Evolutionary conservation across 2,797 vertebrate species (phyloP).

Genomic region (Carapus acus): DNA sequence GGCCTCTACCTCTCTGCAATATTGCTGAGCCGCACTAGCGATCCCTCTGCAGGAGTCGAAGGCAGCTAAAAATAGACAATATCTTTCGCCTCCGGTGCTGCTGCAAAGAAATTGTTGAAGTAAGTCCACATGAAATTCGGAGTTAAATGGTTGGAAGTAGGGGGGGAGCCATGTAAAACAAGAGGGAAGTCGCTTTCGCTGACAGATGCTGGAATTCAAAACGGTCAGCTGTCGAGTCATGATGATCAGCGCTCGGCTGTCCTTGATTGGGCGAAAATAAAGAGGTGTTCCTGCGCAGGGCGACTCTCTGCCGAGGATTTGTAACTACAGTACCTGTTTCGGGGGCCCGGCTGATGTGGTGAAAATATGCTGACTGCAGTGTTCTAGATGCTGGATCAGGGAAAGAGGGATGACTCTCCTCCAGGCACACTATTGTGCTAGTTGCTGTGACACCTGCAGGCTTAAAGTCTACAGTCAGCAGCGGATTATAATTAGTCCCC

Average conservation of each 20-base stretch:
- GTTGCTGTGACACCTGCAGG: conserved; percentile 54
- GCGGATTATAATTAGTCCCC: conserved; percentile 51
- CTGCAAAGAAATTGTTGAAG: conserved; percentile 19
- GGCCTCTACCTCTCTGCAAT: background rate
- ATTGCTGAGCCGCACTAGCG: conserved; percentile 2
- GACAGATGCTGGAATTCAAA: conserved; percentile 7
- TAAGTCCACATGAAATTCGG: conserved; percentile 28
- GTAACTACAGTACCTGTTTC: conserved; percentile 29
- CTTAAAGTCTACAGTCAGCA: conserved; percentile 48
- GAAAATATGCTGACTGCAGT: conserved; percentile 30
- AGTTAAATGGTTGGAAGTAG: conserved; percentile 20
- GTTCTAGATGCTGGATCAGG: conserved; percentile 39
- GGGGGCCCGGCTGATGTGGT: conserved; percentile 19
- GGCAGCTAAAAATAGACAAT: conserved; percentile 1
- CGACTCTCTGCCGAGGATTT: conserved; percentile 25
- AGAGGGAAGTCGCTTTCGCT: conserved; percentile 8
- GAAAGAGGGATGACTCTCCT: conserved; percentile 47
- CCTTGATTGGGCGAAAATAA: conserved; percentile 10
- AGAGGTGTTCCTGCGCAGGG: conserved; percentile 11
- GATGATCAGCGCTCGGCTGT: conserved; percentile 4
- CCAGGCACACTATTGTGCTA: conserved; percentile 39
- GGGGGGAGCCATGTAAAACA: conserved; percentile 7
- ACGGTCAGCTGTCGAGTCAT: background rate
- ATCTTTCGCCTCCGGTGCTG: conserved; percentile 11
- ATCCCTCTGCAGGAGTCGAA: conserved; percentile 15